These are phyloP conservation scores for Cryptops parisi DNA, from an alignment of 2,888 invertebrate genomes.

Conservation along the genomic window DNA sequence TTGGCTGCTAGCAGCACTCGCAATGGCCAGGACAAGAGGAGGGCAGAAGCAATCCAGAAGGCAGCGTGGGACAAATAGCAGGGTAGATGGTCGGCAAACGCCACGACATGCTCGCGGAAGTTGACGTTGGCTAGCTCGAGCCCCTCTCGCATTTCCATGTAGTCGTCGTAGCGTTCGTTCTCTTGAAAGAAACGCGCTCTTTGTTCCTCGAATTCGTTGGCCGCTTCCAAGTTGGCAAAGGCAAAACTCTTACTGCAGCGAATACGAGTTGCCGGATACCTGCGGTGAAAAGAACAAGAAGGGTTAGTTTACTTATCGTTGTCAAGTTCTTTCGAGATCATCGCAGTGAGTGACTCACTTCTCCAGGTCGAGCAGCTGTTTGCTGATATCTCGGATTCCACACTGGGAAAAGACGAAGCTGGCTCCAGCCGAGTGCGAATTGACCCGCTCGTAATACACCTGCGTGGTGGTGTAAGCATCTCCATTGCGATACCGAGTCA, in stretches of 20 bases:
- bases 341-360: too few relatives aligned
- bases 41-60: conserved; percentile 58
- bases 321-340: too few relatives aligned
- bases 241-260: conserved; percentile 66
- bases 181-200: conserved; percentile 60
- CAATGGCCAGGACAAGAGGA: conserved; percentile 68
- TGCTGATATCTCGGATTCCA: conserved; percentile 59
- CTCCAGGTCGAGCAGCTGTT: conserved; percentile 48
- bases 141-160: conserved; percentile 71
- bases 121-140: conserved; percentile 52
- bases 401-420: conserved; percentile 63
- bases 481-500: conserved; percentile 59
- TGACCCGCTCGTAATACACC: conserved; percentile 68
- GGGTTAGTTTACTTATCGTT: too few relatives aligned
- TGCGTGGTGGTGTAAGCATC: conserved; percentile 68
- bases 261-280: conserved; percentile 60
- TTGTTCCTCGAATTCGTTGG: conserved; percentile 66
- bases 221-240: conserved; percentile 61
- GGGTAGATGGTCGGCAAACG: conserved; percentile 37
- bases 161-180: conserved; percentile 64
- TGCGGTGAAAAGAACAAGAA: too few relatives aligned
- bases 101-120: conserved; percentile 36
- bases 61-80: conserved; percentile 51
- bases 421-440: conserved; percentile 60
- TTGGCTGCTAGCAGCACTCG: conserved; percentile 62